Percentiles rank a stretch among this genome's conserved stretches.
phyloP scores from a whole-genome alignment of 2,113 vertebrate species.

The Glaucomys volans region DNA sequence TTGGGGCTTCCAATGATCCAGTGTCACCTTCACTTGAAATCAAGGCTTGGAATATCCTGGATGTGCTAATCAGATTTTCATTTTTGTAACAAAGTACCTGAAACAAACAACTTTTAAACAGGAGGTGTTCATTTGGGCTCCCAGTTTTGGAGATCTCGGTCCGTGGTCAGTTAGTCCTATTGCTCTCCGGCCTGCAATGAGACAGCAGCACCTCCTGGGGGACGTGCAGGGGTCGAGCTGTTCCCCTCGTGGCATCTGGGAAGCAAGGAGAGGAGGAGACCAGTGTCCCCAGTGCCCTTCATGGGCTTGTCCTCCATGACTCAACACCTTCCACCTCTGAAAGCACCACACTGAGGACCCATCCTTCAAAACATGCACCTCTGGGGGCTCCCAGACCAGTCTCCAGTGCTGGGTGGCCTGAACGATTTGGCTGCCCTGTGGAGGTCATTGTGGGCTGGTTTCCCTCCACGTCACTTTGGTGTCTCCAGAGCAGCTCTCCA shows the following conservation, averaged over 20 bases:
- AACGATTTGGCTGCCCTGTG: fast-evolving
- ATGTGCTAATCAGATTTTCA: too few relatives aligned
- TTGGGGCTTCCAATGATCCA: too few relatives aligned
- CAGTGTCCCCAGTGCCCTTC: background rate
- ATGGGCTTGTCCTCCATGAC: background rate
- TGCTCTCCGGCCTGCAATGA: background rate
- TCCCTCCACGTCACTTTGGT: background rate
- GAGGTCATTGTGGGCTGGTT: too few relatives aligned
- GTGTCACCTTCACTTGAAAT: too few relatives aligned
- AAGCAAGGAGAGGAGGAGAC: background rate
- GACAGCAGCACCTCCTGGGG: background rate
- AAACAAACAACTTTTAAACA: too few relatives aligned
- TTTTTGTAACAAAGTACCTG: too few relatives aligned
- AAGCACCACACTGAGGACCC: background rate
- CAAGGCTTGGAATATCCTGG: too few relatives aligned
- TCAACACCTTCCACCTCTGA: background rate
- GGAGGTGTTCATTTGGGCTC: too few relatives aligned
- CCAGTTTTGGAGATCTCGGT: too few relatives aligned
- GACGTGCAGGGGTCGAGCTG: background rate
- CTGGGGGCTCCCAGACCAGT: background rate
- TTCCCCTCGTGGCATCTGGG: too few relatives aligned
- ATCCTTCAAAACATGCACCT: background rate
- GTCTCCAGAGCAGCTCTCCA: background rate
- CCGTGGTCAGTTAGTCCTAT: too few relatives aligned
- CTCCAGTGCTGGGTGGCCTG: background rate